A percentile compares a stretch with the other conserved stretches of the same genome.
Evolutionary conservation across 2,797 vertebrate species (phyloP).

Genomic region (Macropus fuliginosus): DNA sequence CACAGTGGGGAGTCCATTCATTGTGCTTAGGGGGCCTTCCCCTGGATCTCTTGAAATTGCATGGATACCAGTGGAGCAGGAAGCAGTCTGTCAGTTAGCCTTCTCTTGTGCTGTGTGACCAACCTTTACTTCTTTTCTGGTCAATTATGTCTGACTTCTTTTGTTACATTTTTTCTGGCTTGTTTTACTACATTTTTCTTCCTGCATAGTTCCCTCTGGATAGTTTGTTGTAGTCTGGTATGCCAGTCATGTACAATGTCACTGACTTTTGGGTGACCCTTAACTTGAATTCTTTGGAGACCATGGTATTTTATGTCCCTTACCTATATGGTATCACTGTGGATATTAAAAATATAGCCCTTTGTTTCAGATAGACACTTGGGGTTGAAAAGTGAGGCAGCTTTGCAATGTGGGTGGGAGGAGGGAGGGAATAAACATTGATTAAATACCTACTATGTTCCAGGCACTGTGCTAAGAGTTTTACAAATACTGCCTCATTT

Average conservation of each 20-base stretch:
- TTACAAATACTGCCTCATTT: not conserved
- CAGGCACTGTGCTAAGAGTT: not conserved
- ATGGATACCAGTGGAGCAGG: not conserved
- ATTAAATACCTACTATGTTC: not conserved
- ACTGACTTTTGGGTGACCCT: not conserved
- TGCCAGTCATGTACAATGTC: not conserved
- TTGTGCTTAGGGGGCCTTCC: not conserved
- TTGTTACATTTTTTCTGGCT: too few relatives aligned
- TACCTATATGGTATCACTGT: not conserved
- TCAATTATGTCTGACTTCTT: not conserved
- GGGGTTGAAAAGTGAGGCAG: not conserved
- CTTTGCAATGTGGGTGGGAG: not conserved
- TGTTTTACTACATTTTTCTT: too few relatives aligned
- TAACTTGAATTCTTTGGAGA: not conserved
- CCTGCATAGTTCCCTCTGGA: not conserved
- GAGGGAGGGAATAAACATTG: not conserved
- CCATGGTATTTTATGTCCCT: not conserved
- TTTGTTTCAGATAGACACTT: not conserved
- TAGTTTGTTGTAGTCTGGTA: not conserved
- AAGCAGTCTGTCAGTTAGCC: not conserved
- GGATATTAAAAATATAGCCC: not conserved
- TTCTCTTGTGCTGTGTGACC: not conserved
- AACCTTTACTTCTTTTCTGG: not conserved
- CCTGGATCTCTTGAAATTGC: not conserved
- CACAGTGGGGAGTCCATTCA: not conserved